phyloP scores from a whole-genome alignment of 64 coral and sea anemone species.

The Anthopleura sola region DNA sequence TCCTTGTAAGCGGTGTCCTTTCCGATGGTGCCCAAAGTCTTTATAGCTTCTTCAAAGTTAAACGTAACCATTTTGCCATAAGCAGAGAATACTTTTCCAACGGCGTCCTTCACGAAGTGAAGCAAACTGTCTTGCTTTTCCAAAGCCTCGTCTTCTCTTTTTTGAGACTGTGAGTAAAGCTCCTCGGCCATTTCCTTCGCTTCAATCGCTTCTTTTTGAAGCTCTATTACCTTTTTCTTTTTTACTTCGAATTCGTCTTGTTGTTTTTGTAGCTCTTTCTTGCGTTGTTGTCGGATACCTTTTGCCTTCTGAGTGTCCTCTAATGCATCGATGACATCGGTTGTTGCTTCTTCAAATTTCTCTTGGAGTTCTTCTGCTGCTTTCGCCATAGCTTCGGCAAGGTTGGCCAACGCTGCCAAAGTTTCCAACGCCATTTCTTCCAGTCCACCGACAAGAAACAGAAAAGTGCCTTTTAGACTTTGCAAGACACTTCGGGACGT shows the following conservation, averaged over 20 bases:
- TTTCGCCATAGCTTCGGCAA: constrained; percentile 44
- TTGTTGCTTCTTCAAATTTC: constrained; percentile 48
- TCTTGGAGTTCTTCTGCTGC: constrained; percentile 55
- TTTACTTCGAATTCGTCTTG: constrained; percentile 29
- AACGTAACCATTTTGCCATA: too few relatives aligned
- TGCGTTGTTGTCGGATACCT: constrained; percentile 9
- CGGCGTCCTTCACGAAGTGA: neutral
- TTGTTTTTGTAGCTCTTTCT: constrained; percentile 36
- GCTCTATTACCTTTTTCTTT: constrained; percentile 11
- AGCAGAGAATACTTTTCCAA: constrained; percentile 4
- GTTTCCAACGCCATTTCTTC: constrained; percentile 64
- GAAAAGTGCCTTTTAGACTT: constrained; percentile 42
- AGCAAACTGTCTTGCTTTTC: constrained; percentile 32
- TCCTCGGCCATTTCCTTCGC: constrained; percentile 26
- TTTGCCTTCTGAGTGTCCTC: constrained; percentile 57
- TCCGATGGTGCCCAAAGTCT: too few relatives aligned
- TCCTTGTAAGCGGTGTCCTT: constrained; percentile 26
- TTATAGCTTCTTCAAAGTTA: too few relatives aligned
- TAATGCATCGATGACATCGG: constrained; percentile 49
- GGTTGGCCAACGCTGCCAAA: constrained; percentile 25
- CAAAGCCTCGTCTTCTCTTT: constrained; percentile 43
- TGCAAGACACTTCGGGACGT: constrained; percentile 36
- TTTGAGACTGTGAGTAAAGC: constrained; percentile 32
- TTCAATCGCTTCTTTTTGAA: constrained; percentile 33
- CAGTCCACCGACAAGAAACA: constrained; percentile 52